Evolutionary conservation across 2,888 invertebrate species (phyloP), one percentile per base, ranked within the genome.

Genomic region (Gryllus longicercus): DNA sequence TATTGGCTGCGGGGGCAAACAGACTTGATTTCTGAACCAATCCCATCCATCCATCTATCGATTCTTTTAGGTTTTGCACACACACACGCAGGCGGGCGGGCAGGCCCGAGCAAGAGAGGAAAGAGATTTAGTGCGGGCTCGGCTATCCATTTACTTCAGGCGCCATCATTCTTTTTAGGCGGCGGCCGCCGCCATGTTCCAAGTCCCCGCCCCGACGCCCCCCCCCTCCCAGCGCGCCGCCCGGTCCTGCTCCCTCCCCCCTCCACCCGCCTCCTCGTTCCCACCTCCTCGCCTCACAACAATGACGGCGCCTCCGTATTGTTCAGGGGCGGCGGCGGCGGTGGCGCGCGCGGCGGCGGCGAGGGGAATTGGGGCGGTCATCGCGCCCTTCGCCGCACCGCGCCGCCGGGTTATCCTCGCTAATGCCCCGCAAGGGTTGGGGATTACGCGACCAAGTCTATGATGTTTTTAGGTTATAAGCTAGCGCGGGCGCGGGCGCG

Each of bases 21-120:
- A 50, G 80, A 80, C 81, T 81, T 82, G 82, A 82, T 82, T 82
- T 79, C 81, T 75, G 75, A 80, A 80, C 81, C 80, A 81, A 82
- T 81, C 82, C 80, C 81, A 82, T 82, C 81, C 79, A 82, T 82
- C 82, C 77, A 77, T 77, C 80, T 77, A 76, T 78, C 77, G 77
- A 78, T 81, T 77, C 77, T 77, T 77, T 77, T 77, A 77, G 77
- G 77, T 77, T 77, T 77, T 77, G 77, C 77, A 50, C 77, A 50
- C 23, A 21, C 23, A 21, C 25, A n/a, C n/a, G 23, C 63, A n/a
- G 63, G n/a, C 63, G 63, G 63, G n/a, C 63, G 63, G 63, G 63
- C 63, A 63, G 63, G 63, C 63, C 38, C 63, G 63, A 14, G 63
- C 63, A 63, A 63, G 63, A 63, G 63, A 63, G 75, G 23, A 25